Base-by-base conservation (phyloP, 1,140 invertebrate species). In the Stegodyphus dumicola region DNA sequence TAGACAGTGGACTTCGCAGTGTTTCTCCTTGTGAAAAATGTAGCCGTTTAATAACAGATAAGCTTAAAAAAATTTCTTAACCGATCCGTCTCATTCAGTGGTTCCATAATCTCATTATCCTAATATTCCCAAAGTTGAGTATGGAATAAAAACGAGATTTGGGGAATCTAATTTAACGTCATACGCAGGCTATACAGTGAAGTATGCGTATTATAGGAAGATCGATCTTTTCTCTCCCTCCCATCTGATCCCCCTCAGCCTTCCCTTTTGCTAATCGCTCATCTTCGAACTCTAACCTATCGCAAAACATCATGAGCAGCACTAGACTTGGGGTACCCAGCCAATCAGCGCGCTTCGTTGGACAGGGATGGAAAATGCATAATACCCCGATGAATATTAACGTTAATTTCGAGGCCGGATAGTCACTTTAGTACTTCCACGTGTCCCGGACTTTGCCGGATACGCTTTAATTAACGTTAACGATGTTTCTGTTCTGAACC, bases 361-460 rank as follows among this genome's bases (percentile, higher is more conserved):
- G 77, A 10, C 77, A 56, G 33, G 33, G 33, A n/a, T 13, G 67
- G 77, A 80, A 60, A 71, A 80, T 80, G 77, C 77, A 80, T 78
- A 69, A 78, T 81, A 71, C 54, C 56, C 51, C 79, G 79, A 83
- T 74, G 79, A 83, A 75, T 83, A 83, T 83, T 75, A 83, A 83
- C 79, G 70, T 65, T 33, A 33, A 33, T 74, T 75, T 74, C 56
- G 70, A 75, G 17, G 67, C 51, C 75, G 77, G 66, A 56, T 70
- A 69, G 65, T 70, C 51, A 48, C 53, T 79, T 79, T 9, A 1
- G 18, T 11, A 54, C n/a, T 48, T 17, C 66, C 15, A 33, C 17
- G 7, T 10, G 18, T 75, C 71, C 60, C 67, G 49, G 66, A 70
- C 53, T 71, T n/a, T 11, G 53, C 66, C 77, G 77, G 79, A 83